Percentiles rank a stretch among this genome's conserved stretches.
These are phyloP conservation scores for Rhincodon typus DNA, from an alignment of 2,797 vertebrate genomes.

Conservation along the genomic window DNA sequence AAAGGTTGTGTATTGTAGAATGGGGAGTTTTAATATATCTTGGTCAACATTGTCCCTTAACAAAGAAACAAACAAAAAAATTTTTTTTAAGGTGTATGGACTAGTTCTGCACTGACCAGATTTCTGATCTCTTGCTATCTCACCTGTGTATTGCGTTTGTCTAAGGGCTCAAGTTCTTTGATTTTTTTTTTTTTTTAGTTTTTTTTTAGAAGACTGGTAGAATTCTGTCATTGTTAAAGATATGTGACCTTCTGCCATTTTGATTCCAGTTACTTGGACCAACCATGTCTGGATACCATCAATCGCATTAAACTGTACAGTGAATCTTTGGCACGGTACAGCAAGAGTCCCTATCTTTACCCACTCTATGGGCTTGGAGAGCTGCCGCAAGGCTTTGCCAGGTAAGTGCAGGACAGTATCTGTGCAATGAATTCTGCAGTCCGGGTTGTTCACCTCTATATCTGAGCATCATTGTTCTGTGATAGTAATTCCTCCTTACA, in stretches of 20 bases:
- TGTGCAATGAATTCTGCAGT: not conserved
- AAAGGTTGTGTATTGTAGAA: not conserved
- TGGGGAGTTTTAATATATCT: not conserved
- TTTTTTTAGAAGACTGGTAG: too few relatives aligned
- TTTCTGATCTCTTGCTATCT: not conserved
- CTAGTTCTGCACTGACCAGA: not conserved
- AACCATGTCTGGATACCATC: slow-evolving; percentile 59
- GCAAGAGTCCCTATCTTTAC: slow-evolving; percentile 62
- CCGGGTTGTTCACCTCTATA: too few relatives aligned
- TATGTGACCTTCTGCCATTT: slow-evolving; percentile 31
- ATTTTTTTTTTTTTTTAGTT: too few relatives aligned
- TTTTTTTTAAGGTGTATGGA: not conserved
- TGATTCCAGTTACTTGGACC: slow-evolving; percentile 59
- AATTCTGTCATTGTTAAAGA: not conserved
- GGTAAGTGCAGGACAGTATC: slow-evolving; percentile 46
- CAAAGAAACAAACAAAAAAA: not conserved
- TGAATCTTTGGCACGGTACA: slow-evolving; percentile 56
- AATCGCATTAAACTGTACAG: slow-evolving; percentile 57
- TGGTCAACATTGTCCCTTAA: not conserved
- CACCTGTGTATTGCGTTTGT: not conserved
- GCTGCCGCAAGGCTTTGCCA: slow-evolving; percentile 62
- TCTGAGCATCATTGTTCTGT: not conserved
- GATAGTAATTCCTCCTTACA: not conserved
- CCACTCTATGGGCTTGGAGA: slow-evolving; percentile 65
- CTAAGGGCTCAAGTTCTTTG: too few relatives aligned